Conservation (phyloP, 1,140 invertebrate species). For the Drosophila azteca region DNA sequence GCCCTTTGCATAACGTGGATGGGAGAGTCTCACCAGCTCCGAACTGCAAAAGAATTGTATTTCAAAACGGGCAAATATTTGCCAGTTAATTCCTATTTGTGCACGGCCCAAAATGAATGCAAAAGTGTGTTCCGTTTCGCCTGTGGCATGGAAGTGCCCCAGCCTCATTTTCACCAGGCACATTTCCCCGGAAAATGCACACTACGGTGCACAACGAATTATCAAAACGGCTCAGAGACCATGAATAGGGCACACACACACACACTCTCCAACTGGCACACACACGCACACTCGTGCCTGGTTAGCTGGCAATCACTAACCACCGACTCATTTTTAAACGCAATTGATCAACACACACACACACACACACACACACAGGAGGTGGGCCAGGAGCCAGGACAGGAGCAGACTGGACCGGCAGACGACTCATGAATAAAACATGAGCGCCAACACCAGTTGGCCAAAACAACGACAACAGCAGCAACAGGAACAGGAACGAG, state of each 20-base stretch:
- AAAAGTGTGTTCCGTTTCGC: no score
- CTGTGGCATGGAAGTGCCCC: no score
- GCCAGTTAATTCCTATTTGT: no score
- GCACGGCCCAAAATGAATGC: no score
- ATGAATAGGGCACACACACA: slow-evolving; percentile 32
- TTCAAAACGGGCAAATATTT: no score
- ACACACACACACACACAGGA: neutral
- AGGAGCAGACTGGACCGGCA: slow-evolving; percentile 1
- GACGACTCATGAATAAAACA: slow-evolving; percentile 63
- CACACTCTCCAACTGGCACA: neutral
- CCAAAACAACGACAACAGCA: slow-evolving; percentile 53
- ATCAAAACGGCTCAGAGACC: slow-evolving; percentile 41
- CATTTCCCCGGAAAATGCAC: slow-evolving; percentile 37
- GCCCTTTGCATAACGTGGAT: no score
- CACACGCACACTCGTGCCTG: slow-evolving; percentile 20
- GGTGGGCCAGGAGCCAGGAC: neutral
- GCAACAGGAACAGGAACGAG: slow-evolving; percentile 9
- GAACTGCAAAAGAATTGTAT: no score
- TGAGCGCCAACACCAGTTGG: slow-evolving; percentile 61
- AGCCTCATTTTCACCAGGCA: neutral
- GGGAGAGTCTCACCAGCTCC: no score
- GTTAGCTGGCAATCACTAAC: slow-evolving; percentile 61
- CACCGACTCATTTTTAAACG: slow-evolving; percentile 58
- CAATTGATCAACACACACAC: slow-evolving; percentile 55
- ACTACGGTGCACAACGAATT: slow-evolving; percentile 56